A percentile compares a stretch with the other conserved stretches of the same genome.
Conservation (phyloP, 2,888 invertebrate genomes). For the Pseudoips prasinana region DNA sequence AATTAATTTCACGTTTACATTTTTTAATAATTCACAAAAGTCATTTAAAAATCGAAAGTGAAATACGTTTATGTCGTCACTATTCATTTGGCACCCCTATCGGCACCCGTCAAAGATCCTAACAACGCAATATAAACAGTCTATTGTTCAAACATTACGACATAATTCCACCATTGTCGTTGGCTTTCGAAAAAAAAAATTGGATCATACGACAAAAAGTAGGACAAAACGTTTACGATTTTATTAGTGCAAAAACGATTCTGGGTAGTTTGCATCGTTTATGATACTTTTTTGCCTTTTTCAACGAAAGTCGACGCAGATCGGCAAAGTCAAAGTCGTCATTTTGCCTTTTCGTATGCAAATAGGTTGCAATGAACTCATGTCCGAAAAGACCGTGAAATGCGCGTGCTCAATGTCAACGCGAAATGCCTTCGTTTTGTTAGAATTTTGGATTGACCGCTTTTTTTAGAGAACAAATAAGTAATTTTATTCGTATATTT, state of each 20-base stretch:
- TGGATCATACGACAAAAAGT: constrained; percentile 53
- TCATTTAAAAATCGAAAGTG: constrained; percentile 34
- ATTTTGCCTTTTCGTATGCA: constrained; percentile 69
- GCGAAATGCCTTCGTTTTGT: constrained; percentile 46
- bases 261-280: constrained; percentile 54
- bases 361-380: constrained; percentile 74
- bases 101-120: constrained; percentile 48
- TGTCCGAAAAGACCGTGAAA: constrained; percentile 52
- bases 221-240: constrained; percentile 49
- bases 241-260: constrained; percentile 75
- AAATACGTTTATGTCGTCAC: constrained; percentile 21
- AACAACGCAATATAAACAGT: constrained; percentile 51
- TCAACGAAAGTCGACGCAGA: constrained; percentile 60
- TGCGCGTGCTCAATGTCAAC: constrained; percentile 61
- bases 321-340: constrained; percentile 61
- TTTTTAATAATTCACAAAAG: background rate
- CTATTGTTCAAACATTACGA: constrained; percentile 64
- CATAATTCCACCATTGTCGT: constrained; percentile 57
- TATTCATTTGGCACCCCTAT: constrained; percentile 35
- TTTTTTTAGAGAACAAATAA: constrained; percentile 43
- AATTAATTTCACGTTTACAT: constrained; percentile 1
- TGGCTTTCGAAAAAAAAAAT: constrained; percentile 47
- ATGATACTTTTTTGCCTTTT: constrained; percentile 61
- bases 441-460: constrained; percentile 35
- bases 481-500: constrained; percentile 36